Percentiles rank a stretch among this genome's conserved stretches.
Conservation (phyloP, 1,140 invertebrate species). For the Phenacoccus solenopsis region DNA sequence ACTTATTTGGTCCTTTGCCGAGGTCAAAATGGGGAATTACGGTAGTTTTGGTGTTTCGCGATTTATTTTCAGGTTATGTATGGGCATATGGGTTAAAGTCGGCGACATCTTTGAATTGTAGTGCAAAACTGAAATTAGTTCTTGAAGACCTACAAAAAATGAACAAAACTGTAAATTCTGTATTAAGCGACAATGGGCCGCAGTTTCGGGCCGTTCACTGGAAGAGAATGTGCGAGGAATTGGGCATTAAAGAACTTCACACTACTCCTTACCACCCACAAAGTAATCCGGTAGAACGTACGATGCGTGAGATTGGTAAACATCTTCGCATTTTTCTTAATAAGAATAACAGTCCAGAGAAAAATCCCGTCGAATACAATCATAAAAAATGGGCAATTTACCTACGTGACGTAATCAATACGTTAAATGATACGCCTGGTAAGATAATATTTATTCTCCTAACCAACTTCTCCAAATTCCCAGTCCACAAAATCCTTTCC, state of each 20-base stretch:
- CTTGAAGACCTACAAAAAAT: neutral
- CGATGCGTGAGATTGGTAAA: neutral
- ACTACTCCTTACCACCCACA: neutral
- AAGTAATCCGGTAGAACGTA: neutral
- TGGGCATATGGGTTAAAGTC: neutral
- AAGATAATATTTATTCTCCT: too few species aligned
- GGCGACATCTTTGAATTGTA: neutral
- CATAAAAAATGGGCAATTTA: too few species aligned
- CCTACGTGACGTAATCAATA: too few species aligned
- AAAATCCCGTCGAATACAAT: too few species aligned
- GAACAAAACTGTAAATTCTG: neutral
- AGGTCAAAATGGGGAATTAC: neutral
- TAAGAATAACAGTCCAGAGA: too few species aligned
- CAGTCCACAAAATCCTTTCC: too few species aligned
- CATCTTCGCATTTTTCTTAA: neutral
- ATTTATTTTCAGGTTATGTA: constrained; percentile 7
- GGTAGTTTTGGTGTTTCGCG: neutral
- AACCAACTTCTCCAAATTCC: too few species aligned
- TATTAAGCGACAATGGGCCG: neutral
- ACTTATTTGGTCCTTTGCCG: neutral
- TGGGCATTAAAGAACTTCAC: neutral
- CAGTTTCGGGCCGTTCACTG: neutral
- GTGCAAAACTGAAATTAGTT: neutral
- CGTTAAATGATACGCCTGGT: too few species aligned
- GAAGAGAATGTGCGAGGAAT: neutral